Conservation (phyloP, 2,797 vertebrate genomes). For the Takifugu rubripes region DNA sequence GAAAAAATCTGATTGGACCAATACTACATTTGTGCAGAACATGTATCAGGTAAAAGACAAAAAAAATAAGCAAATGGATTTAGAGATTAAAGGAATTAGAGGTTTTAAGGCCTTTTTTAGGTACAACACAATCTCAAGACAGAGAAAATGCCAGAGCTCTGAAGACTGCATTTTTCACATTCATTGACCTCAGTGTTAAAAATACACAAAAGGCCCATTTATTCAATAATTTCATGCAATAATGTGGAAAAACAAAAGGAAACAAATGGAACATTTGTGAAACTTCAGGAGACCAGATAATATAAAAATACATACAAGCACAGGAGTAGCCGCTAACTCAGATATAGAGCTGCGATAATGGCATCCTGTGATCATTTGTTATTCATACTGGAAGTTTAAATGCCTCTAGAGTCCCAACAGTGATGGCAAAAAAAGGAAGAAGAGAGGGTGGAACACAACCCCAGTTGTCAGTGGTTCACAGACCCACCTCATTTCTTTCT, state of each 20-base stretch:
- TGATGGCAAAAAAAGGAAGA: not conserved
- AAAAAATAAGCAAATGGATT: not conserved
- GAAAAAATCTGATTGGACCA: slow-evolving; percentile 45
- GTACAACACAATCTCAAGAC: no score
- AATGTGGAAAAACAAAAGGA: no score
- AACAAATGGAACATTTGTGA: no score
- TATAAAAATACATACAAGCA: not conserved
- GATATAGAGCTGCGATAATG: no score
- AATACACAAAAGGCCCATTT: no score
- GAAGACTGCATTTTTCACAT: no score
- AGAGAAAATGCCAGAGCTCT: no score
- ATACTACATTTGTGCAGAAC: slow-evolving; percentile 7
- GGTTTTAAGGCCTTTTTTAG: no score
- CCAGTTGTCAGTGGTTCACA: slow-evolving; percentile 58
- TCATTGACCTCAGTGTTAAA: no score
- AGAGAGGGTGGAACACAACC: slow-evolving; percentile 41
- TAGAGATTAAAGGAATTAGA: no score
- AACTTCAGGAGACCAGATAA: no score
- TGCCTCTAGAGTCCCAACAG: not conserved
- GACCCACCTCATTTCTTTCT: slow-evolving; percentile 55
- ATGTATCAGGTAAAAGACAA: slow-evolving; percentile 4
- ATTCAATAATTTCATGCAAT: no score
- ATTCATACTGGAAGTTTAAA: not conserved
- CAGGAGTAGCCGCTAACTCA: not conserved
- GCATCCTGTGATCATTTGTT: not conserved